These are phyloP conservation scores for Stichodactyla helianthus DNA, from an alignment of 64 coral and sea anemone genomes.

Conservation along the genomic window DNA sequence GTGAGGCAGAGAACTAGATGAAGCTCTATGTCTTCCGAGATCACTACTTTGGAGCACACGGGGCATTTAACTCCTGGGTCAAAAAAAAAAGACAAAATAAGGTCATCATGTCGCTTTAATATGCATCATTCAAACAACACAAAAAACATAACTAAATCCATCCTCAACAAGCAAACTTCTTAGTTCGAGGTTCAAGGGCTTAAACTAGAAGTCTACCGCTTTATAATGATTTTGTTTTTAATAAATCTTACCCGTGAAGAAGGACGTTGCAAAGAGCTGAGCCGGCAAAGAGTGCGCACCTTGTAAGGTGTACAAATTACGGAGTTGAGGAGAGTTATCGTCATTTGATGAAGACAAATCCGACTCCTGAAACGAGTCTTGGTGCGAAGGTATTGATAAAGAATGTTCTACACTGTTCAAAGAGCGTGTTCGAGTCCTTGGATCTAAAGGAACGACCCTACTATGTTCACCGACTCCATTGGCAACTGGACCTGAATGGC, in stretches of 20 bases:
- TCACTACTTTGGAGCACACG: constrained; percentile 92
- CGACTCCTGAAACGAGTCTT: constrained; percentile 74
- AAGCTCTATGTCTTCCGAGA: constrained; percentile 85
- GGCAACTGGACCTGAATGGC: constrained; percentile 46
- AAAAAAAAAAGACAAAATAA: constrained; percentile 43
- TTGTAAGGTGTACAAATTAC: constrained; percentile 54
- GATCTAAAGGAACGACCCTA: constrained; percentile 84
- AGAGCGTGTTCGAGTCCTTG: constrained; percentile 81
- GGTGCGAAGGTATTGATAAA: constrained; percentile 74
- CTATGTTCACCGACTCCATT: constrained; percentile 52
- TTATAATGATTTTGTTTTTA: not conserved
- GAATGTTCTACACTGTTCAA: constrained; percentile 78
- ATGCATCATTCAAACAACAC: not conserved
- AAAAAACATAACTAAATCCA: constrained; percentile 30
- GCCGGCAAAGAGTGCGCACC: constrained; percentile 79
- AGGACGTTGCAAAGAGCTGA: constrained; percentile 81
- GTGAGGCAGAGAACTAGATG: constrained; percentile 97
- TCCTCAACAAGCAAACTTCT: not conserved
- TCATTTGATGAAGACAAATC: constrained; percentile 85
- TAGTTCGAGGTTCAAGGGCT: not conserved
- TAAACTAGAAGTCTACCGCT: not conserved
- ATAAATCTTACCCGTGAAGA: constrained; percentile 66
- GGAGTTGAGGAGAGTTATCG: constrained; percentile 56
- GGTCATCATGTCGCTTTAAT: not conserved
- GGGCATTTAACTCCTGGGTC: constrained; percentile 88